A percentile compares a stretch with the other conserved stretches of the same genome.
These are phyloP conservation scores for Brachionus paranguensis DNA, from an alignment of 1,140 invertebrate genomes.

Conservation along the genomic window DNA sequence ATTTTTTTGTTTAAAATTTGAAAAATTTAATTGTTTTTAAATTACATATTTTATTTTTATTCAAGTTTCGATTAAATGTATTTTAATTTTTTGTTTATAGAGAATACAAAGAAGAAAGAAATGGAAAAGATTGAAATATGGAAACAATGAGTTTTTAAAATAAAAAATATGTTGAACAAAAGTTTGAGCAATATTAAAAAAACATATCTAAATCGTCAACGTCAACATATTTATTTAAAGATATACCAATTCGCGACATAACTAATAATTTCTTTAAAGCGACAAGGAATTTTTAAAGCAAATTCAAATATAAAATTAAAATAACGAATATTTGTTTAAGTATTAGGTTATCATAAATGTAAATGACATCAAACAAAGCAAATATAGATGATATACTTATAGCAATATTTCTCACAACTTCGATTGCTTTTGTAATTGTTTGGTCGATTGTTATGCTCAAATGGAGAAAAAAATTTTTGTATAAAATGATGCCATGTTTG, in stretches of 20 bases:
- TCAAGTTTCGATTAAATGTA: too few relatives aligned
- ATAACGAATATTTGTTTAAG: background rate
- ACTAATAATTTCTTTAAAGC: background rate
- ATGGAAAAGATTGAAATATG: background rate
- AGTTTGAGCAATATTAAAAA: slow-evolving; percentile 11
- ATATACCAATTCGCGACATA: slow-evolving; percentile 31
- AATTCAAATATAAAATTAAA: background rate
- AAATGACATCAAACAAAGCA: slow-evolving; percentile 9
- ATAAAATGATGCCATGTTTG: slow-evolving; percentile 12
- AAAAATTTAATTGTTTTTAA: too few relatives aligned
- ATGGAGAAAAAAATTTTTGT: slow-evolving; percentile 35
- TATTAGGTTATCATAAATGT: background rate
- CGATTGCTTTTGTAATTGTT: background rate
- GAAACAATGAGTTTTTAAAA: background rate
- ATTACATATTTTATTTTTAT: too few relatives aligned
- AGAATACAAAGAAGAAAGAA: background rate
- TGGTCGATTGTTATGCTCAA: slow-evolving; percentile 23
- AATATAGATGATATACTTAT: slow-evolving; percentile 39
- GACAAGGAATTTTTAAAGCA: background rate
- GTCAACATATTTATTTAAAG: slow-evolving; percentile 24
- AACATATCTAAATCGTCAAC: slow-evolving; percentile 24
- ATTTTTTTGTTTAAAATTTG: too few relatives aligned
- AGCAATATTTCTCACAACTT: slow-evolving; percentile 3
- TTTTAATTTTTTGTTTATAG: too few relatives aligned
- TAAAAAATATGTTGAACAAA: slow-evolving; percentile 19